Percentiles rank a stretch among this genome's conserved stretches.
Evolutionary conservation across 1,140 invertebrate genomes (phyloP).

Genomic region (Diorhabda carinulata): DNA sequence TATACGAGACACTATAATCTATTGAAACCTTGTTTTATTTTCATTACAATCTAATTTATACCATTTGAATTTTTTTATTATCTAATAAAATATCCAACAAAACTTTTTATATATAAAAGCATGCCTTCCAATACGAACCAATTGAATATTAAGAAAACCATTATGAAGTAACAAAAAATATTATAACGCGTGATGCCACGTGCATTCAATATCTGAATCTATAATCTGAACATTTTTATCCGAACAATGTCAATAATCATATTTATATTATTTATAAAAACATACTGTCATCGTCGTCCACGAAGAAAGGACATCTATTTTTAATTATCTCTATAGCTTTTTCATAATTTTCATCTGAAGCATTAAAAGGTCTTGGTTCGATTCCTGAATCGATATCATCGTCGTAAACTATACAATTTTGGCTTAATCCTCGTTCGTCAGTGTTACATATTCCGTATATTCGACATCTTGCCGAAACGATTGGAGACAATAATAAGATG

Average conservation of each 20-base stretch:
- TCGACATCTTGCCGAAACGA: neutral
- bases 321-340: slow-evolving; percentile 13
- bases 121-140: too few species aligned
- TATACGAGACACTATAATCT: too few species aligned
- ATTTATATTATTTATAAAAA: slow-evolving; percentile 5
- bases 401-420: slow-evolving; percentile 27
- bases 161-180: too few species aligned
- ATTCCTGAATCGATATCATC: neutral
- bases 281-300: slow-evolving; percentile 21
- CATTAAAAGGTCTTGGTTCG: slow-evolving; percentile 18
- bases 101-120: too few species aligned
- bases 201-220: too few species aligned
- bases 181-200: too few species aligned
- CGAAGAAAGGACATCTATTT: slow-evolving; percentile 29
- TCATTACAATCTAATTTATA: too few species aligned
- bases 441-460: slow-evolving; percentile 23
- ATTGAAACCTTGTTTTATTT: too few species aligned
- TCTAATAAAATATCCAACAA: too few species aligned
- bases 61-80: too few species aligned
- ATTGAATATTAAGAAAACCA: too few species aligned
- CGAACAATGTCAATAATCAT: neutral
- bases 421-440: slow-evolving; percentile 18
- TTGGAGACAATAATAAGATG: neutral
- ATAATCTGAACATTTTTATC: too few species aligned
- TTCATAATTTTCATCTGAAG: slow-evolving; percentile 11